Evolutionary conservation across 2,113 vertebrate species (phyloP), one percentile per base, ranked within the genome.

Genomic region (Oenanthe melanoleuca): DNA sequence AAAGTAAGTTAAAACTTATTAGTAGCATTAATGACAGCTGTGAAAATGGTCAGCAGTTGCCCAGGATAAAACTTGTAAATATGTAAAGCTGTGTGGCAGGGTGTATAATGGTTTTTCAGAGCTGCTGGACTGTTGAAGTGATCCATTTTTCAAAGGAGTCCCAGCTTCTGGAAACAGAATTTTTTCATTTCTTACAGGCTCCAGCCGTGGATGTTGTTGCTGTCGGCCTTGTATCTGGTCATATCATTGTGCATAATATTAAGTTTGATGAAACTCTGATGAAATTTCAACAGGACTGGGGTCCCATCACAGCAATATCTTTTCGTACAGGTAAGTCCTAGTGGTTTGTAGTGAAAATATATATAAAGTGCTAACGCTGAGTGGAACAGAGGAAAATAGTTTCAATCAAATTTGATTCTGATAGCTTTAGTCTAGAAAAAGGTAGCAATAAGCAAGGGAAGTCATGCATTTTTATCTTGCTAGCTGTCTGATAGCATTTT

Each of bases 211-310:
- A 99, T 77, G 98, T 99, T 61, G 97, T 99, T 40, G 99, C 98
- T 29, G 73, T 99, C 0, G 99, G 99, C 79, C 98, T 98, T 74
- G 95, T 97, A 4, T 98, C 98, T 11, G 99, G 99, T 72, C 98
- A 98, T 79, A 98, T 99, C 50, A 88, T 99, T 84, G 96, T 99
- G 77, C 99, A 99, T 96, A 99, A 99, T 97, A 99, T 99, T 94
- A 99, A 99, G 72, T 97, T 98, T 97, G 98, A 99, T 92, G 98
- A 99, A 97, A 99, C 98, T 9, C 92, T 99, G 80, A 99, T 99
- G 99, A 99, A 97, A 79, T 99, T 99, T 97, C 98, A 98, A 3
- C 99, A 99, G 93, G 99, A 99, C 93, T 99, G 99, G 99, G 99
- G 99, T 89, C 99, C 99, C 52, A 97, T 99, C 95, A 99, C 98